Percentiles rank a stretch among this genome's conserved stretches.
Evolutionary conservation across 1,140 invertebrate species (phyloP).

Genomic region (Solenopsis fugax): DNA sequence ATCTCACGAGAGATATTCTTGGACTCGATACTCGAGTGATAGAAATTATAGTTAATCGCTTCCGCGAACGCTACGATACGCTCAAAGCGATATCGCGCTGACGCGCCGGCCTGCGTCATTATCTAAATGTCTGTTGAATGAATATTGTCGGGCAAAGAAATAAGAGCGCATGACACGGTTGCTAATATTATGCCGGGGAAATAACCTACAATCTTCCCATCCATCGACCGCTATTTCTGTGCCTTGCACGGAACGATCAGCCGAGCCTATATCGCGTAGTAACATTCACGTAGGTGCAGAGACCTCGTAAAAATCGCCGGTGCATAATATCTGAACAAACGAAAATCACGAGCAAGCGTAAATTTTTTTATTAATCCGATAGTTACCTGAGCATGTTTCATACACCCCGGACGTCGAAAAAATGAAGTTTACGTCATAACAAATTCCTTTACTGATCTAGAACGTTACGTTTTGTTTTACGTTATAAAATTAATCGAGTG

Average conservation of each 20-base stretch:
- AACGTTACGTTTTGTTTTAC: too few relatives aligned
- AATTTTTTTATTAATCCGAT: neutral
- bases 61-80: constrained; percentile 12
- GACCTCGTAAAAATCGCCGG: neutral
- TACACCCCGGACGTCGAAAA: too few relatives aligned
- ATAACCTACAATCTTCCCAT: constrained; percentile 55
- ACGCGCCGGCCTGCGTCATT: constrained; percentile 12
- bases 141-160: constrained; percentile 56
- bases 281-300: constrained; percentile 25
- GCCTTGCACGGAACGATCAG: constrained; percentile 60
- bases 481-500: too few relatives aligned
- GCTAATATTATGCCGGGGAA: constrained; percentile 49
- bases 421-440: too few relatives aligned
- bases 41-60: constrained; percentile 35
- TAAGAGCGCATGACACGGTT: constrained; percentile 45
- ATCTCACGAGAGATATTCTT: constrained; percentile 7
- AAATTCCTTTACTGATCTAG: too few relatives aligned
- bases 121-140: constrained; percentile 29
- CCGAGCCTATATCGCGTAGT: constrained; percentile 12
- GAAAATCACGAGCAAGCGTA: neutral
- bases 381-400: too few relatives aligned
- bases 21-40: neutral
- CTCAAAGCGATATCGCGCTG: constrained; percentile 28
- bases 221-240: constrained; percentile 57
- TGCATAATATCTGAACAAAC: constrained; percentile 20